Evolutionary conservation across 2,888 invertebrate species (phyloP).

Genomic region (Mythimna albipuncta): DNA sequence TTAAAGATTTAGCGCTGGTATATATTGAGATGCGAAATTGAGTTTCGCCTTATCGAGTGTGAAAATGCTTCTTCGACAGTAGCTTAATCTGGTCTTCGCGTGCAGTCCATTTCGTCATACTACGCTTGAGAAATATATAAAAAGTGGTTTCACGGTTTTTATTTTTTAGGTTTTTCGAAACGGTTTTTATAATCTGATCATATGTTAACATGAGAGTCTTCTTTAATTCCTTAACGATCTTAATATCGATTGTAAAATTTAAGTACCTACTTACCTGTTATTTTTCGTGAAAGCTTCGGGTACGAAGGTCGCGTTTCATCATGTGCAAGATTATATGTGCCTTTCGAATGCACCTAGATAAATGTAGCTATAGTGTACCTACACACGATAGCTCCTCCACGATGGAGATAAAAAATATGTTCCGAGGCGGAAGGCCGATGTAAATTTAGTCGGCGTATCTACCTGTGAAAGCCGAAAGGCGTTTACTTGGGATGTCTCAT

Average conservation of each 20-base stretch:
- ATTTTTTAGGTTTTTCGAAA: slow-evolving; percentile 69
- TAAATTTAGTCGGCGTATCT: slow-evolving; percentile 73
- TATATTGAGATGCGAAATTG: slow-evolving; percentile 72
- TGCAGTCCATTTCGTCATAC: slow-evolving; percentile 72
- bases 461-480: slow-evolving; percentile 79
- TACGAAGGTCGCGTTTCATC: slow-evolving; percentile 64
- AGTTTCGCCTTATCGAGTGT: slow-evolving; percentile 76
- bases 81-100: slow-evolving; percentile 73
- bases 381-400: slow-evolving; percentile 35
- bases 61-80: slow-evolving; percentile 72
- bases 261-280: slow-evolving; percentile 41
- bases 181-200: slow-evolving; percentile 72
- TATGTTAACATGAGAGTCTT: slow-evolving; percentile 72
- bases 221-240: slow-evolving; percentile 72
- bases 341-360: slow-evolving; percentile 56
- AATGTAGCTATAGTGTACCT: slow-evolving; percentile 40
- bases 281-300: slow-evolving; percentile 64
- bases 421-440: slow-evolving; percentile 71
- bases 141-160: slow-evolving; percentile 70
- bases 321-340: slow-evolving; percentile 32
- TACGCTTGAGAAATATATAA: slow-evolving; percentile 70
- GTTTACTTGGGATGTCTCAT: slow-evolving; percentile 84
- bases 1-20: slow-evolving; percentile 69
- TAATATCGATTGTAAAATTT: slow-evolving; percentile 69
- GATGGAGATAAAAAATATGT: slow-evolving; percentile 63